Percentiles rank a stretch among this genome's conserved stretches.
Conservation (phyloP, 2,113 vertebrate species). For the Onychostruthus taczanowskii region DNA sequence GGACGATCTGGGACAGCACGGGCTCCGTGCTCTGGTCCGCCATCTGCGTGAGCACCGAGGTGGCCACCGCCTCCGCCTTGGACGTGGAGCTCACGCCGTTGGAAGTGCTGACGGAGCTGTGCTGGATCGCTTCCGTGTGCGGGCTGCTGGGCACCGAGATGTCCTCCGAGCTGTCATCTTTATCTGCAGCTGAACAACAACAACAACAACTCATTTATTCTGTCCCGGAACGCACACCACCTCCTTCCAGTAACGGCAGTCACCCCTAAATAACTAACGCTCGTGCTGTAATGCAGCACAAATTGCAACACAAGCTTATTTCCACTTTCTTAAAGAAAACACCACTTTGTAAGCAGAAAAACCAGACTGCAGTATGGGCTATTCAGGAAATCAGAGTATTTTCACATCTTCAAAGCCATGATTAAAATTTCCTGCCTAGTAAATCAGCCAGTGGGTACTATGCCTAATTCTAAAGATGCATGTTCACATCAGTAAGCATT, state of each 20-base stretch:
- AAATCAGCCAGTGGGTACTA: conserved; percentile 79
- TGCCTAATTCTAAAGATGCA: conserved; percentile 85
- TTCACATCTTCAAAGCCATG: neutral
- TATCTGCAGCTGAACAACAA: conserved; percentile 81
- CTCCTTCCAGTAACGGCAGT: rapidly evolving
- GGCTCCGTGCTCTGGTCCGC: conserved; percentile 92
- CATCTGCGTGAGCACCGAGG: conserved; percentile 80
- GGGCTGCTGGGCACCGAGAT: conserved; percentile 93
- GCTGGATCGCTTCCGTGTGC: conserved; percentile 93
- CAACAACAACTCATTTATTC: neutral
- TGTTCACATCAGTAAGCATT: conserved; percentile 79
- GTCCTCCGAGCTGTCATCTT: conserved; percentile 94
- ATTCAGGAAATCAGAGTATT: neutral
- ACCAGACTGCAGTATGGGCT: neutral
- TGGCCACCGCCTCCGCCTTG: conserved; percentile 77
- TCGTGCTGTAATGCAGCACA: neutral
- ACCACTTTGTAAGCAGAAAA: neutral
- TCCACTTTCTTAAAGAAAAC: neutral
- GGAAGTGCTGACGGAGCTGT: conserved; percentile 97
- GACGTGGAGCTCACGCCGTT: conserved; percentile 92
- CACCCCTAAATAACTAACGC: neutral
- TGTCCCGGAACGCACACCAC: neutral
- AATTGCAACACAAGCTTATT: neutral
- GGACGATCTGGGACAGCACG: conserved; percentile 75
- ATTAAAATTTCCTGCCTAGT: conserved; percentile 78